These are phyloP conservation scores for Ceratothoa steindachneri DNA, from an alignment of 2,888 invertebrate species.

Conservation along the genomic window DNA sequence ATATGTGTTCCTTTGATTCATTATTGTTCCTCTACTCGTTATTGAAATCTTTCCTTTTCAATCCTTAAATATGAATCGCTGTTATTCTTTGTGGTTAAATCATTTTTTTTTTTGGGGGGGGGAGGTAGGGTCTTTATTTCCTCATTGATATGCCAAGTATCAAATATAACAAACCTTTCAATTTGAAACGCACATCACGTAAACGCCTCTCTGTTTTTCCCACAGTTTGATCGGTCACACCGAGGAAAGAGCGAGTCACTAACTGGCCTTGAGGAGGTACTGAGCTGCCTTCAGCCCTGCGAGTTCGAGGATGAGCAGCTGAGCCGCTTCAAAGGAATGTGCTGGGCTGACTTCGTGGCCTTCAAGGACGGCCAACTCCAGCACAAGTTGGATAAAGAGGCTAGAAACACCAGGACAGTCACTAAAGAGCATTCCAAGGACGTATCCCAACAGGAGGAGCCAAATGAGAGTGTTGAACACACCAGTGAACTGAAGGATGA, in stretches of 20 bases:
- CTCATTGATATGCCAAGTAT: no score
- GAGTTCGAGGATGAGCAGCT: slow-evolving; percentile 59
- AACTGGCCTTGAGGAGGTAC: slow-evolving; percentile 57
- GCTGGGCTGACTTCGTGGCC: slow-evolving; percentile 55
- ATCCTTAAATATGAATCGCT: no score
- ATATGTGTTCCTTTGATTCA: no score
- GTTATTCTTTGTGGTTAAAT: no score
- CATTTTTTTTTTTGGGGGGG: no score
- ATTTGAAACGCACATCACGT: no score
- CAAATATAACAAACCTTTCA: no score
- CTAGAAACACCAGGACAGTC: background rate
- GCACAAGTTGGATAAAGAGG: slow-evolving; percentile 9
- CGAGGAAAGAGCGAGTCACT: slow-evolving; percentile 57
- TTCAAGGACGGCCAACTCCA: slow-evolving; percentile 54
- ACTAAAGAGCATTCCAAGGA: background rate
- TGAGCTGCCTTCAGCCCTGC: slow-evolving; percentile 56
- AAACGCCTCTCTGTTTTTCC: no score
- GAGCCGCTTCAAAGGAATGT: slow-evolving; percentile 56
- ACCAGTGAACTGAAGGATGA: background rate
- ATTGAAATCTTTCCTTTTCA: no score
- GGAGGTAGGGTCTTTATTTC: no score
- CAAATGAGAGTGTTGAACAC: background rate
- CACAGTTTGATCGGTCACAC: slow-evolving; percentile 58
- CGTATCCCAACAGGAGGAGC: background rate
- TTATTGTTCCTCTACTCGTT: no score